These are phyloP conservation scores for Decapterus maruadsi DNA, from an alignment of 2,797 vertebrate species.

Conservation along the genomic window DNA sequence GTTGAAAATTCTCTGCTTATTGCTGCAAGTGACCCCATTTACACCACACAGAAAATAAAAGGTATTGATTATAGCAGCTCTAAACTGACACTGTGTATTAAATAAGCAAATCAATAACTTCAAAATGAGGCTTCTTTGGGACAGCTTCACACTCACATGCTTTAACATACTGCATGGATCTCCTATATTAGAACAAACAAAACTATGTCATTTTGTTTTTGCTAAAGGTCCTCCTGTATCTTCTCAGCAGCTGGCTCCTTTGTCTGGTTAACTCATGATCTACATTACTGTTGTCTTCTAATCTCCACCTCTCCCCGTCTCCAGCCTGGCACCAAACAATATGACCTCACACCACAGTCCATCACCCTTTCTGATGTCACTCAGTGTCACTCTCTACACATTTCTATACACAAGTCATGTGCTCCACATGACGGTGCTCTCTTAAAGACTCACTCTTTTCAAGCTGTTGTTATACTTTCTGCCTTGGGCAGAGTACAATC, in stretches of 20 bases:
- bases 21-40: not conserved
- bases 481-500: slow-evolving; percentile 38
- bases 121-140: not conserved
- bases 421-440: slow-evolving; percentile 55
- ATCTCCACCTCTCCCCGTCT: slow-evolving; percentile 16
- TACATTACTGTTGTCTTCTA: slow-evolving; percentile 8
- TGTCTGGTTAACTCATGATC: slow-evolving; percentile 3
- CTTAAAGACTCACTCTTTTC: slow-evolving; percentile 64
- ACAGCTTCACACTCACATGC: too few relatives aligned
- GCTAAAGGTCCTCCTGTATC: not conserved
- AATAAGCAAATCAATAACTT: not conserved
- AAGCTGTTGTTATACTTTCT: slow-evolving; percentile 58
- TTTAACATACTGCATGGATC: too few relatives aligned
- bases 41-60: not conserved
- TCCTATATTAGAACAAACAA: too few relatives aligned
- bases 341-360: slow-evolving; percentile 72
- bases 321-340: slow-evolving; percentile 66
- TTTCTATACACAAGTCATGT: slow-evolving; percentile 61
- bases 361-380: slow-evolving; percentile 69
- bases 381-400: slow-evolving; percentile 56
- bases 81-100: not conserved
- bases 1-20: not conserved
- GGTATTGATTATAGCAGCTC: not conserved
- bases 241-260: not conserved
- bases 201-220: too few relatives aligned